Conservation (phyloP, 2,113 vertebrate genomes). For the Nothocercus nigrocapillus region DNA sequence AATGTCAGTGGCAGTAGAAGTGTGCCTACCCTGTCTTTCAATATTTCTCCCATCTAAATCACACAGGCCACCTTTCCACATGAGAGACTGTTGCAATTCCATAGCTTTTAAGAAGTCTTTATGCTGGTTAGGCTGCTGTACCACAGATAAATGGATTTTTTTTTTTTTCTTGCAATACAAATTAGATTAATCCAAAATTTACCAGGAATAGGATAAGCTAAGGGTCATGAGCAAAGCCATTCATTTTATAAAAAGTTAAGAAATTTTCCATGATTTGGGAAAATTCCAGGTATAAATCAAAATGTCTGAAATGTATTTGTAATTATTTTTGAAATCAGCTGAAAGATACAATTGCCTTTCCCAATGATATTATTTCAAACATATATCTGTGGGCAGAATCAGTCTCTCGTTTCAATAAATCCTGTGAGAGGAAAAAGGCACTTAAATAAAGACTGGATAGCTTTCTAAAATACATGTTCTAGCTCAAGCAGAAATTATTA, state of each 20-base stretch:
- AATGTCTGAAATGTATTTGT: no score
- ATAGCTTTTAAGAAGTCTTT: background rate
- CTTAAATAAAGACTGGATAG: background rate
- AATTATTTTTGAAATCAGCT: background rate
- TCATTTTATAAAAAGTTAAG: no score
- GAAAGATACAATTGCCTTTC: background rate
- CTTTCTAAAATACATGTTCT: background rate
- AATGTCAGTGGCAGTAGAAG: background rate
- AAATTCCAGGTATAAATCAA: no score
- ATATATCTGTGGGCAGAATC: background rate
- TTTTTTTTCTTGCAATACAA: background rate
- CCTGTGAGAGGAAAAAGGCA: background rate
- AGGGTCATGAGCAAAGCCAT: background rate
- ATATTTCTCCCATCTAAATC: background rate
- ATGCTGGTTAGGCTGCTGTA: background rate
- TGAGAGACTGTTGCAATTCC: background rate
- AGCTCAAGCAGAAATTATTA: background rate
- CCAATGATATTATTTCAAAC: background rate
- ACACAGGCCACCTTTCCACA: background rate
- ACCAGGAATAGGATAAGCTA: background rate
- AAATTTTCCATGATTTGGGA: background rate
- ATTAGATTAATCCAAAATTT: background rate
- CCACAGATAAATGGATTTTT: background rate
- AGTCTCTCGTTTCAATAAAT: background rate
- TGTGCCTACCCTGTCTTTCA: background rate